Percentiles rank a stretch among this genome's conserved stretches.
Conservation (phyloP, 2,113 vertebrate species). For the Zosterops hypoxanthus region DNA sequence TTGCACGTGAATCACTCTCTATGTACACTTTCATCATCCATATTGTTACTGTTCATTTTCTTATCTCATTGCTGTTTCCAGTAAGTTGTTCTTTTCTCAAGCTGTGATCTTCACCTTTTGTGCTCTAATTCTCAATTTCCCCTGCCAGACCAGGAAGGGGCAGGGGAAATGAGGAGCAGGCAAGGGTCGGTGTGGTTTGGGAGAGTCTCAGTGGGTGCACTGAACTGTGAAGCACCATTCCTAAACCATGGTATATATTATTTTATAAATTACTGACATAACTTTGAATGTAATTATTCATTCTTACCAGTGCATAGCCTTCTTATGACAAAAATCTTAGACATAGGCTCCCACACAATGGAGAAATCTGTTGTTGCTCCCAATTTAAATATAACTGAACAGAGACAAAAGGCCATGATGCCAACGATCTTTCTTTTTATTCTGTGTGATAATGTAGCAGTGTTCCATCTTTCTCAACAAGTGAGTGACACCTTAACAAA, state of each 20-base stretch:
- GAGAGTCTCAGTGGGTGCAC: neutral
- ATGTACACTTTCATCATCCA: neutral
- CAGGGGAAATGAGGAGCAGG: neutral
- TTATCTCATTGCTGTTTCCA: neutral
- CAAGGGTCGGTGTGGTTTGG: neutral
- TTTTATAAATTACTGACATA: neutral
- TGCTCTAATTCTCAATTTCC: neutral
- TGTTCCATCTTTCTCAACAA: neutral
- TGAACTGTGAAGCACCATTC: neutral
- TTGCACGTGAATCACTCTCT: neutral
- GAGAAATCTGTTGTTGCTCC: neutral
- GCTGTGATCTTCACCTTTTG: neutral
- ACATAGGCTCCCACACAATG: neutral
- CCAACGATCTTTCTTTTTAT: neutral
- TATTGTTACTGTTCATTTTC: neutral
- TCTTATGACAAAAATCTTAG: constrained; percentile 13
- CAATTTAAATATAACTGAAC: constrained; percentile 30
- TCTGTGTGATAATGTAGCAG: neutral
- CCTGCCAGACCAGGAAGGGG: rapidly evolving
- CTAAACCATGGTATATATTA: neutral
- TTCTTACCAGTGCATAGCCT: neutral
- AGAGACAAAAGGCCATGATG: constrained; percentile 2
- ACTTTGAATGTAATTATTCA: neutral
- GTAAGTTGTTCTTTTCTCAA: neutral
- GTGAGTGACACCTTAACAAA: neutral